These are phyloP conservation scores for Mobula hypostoma DNA, from an alignment of 2,113 vertebrate species.

Conservation along the genomic window DNA sequence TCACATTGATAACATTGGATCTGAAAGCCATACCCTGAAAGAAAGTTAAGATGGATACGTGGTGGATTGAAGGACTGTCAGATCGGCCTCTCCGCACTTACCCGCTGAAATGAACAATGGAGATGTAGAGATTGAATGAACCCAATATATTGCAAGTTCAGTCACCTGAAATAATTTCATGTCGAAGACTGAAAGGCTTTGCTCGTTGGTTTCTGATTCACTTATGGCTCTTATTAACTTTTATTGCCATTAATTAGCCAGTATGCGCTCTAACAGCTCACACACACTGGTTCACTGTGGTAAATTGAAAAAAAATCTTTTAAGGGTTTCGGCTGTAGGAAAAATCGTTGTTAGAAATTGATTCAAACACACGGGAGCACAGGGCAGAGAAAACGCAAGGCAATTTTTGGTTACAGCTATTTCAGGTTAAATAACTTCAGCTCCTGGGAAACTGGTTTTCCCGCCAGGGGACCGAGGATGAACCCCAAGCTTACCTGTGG, in stretches of 20 bases:
- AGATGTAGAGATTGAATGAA: constrained; percentile 1
- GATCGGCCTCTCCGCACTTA: background rate
- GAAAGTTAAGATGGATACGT: background rate
- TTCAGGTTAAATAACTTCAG: background rate
- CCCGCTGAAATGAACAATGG: background rate
- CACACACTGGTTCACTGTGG: background rate
- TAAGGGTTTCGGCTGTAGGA: no score
- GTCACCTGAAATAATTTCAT: background rate
- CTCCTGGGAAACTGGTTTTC: background rate
- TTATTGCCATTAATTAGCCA: constrained; percentile 4
- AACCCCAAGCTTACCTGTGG: constrained; percentile 49
- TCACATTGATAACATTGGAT: constrained; percentile 99
- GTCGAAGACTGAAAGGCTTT: background rate
- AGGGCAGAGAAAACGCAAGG: background rate
- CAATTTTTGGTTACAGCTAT: background rate
- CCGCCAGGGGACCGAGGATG: no score
- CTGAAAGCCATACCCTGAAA: constrained; percentile 71
- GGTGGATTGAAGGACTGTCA: constrained; percentile 2
- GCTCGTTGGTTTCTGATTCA: background rate
- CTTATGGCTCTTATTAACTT: constrained; percentile 13
- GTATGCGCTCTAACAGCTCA: background rate
- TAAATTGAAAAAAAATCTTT: background rate
- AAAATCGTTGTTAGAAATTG: background rate
- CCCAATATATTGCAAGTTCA: background rate
- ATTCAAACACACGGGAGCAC: background rate